Base-by-base conservation (phyloP, 1,140 invertebrate species). In the Bombus superbus region DNA sequence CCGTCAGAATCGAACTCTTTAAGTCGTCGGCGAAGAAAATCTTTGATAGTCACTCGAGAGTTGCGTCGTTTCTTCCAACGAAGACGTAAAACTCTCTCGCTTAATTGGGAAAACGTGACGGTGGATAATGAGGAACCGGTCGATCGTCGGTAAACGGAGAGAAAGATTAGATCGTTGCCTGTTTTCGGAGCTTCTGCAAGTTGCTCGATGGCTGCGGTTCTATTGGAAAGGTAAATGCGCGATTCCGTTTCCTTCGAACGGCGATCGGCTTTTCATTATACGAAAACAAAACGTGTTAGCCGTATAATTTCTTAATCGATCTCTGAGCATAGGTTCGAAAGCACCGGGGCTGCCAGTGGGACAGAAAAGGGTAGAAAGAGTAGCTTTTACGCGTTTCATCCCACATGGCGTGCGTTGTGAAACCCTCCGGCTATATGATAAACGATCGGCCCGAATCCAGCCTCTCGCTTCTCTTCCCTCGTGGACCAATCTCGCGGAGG, bases 101-200 rank as follows among this genome's bases (percentile, higher is more conserved):
- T 91, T 92, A 92, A 92, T 92, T 92, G 91, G 89, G 68, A 73
- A 84, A 88, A 92, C 91, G 91, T 92, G 91, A 90, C 90, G 77
- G 82, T 74, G 80, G 89, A 90, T 92, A 92, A 92, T 87, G 91
- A 92, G 86, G 86, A 68, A 59, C 79, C 62, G 68, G 76, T 82
- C 83, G 88, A 90, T 90, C 80, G 78, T 72, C 77, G 88, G 80
- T 62, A 40, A 77, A 18, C 57, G 53, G 62, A 77, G 72, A 77
- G 71, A 74, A 79, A 64, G 76, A 87, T 62, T 28, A 64, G 72
- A 81, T 66, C 81, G 80, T 74, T 80, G 62, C 47, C 68, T 71
- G n/a, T 25, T 44, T 28, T 13, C 44, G 22, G 62, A 40, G 38
- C 57, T 62, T 72, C 75, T 57, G 68, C 66, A 25, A 59, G 42